Base-by-base conservation (phyloP, 37 sponge, comb jelly and placozoan species). In the Agelas oroides region DNA sequence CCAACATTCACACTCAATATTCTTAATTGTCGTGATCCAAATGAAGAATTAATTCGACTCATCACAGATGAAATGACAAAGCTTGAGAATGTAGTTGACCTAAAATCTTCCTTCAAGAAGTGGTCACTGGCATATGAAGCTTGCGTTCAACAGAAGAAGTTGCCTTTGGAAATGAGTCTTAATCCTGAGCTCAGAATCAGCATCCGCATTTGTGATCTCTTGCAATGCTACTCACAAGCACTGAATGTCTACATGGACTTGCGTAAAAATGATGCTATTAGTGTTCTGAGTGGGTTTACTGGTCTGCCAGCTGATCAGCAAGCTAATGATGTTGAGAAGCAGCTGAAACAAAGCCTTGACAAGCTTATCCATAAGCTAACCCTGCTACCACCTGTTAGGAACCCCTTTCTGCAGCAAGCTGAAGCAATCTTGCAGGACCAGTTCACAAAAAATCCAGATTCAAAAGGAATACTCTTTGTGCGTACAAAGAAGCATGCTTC, bases 401-500 rank as follows among this genome's bases (percentile, higher is more conserved):
- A 91, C 39, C 91, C 86, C 57, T 59, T 85, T 3, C 72, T 91
- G 36, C 36, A 67, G 33, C 19, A 69, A 12, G 60, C 65, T 24
- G 60, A 85, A 57, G 39, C 41, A 63, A 55, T 70, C 23, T 56
- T 91, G 0, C 5, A 0, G 15, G 69, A 59, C 0, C 58, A 53
- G 34, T 90, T 80, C 59, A 24, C 11, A 46, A 31, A 53, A 3
- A 70, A 41, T 20, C 59, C 54, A 32, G 12, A 59, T 39, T 85
- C 86, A 14, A 37, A 60, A 36, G 91, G 69, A 59, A 81, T 91
- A 1, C 28, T 91, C 31, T 91, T 91, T 91, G 91, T 86, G 5
- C 69, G 82, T 24, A 64, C 80, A 59, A 81, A 71, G 28, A 78
- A 81, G 20, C 86, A 91, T 58, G 80, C 86, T 20, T n/a, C 16